Base-by-base conservation (phyloP, 1,140 invertebrate genomes). In the Heliconius hewitsoni region DNA sequence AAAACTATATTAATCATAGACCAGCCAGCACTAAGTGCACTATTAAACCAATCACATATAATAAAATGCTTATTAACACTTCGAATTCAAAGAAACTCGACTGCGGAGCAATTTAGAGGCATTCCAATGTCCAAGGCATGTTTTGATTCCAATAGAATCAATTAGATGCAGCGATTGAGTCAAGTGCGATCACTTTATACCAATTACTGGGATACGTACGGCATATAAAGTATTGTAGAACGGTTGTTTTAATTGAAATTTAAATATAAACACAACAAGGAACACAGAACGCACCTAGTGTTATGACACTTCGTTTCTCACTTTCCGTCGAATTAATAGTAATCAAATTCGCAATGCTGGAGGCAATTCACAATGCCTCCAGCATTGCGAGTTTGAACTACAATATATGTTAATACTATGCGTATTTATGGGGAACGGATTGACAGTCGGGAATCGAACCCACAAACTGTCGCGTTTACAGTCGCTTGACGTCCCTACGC, bases 151-250 rank as follows among this genome's bases (percentile, higher is more conserved):
- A 82, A 85, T 85, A 77, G 79, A 82, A 83, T 82, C 84, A 83
- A 85, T 85, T 85, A 84, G 60, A 76, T 83, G 81, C 77, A 72
- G 66, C 74, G 71, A 81, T 80, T 77, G 78, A 66, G 73, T 80
- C 74, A 81, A 81, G 77, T 83, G 84, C 81, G 70, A 83, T 83
- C 81, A 85, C 82, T 81, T 85, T 81, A 81, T 83, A 78, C 37
- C 82, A 82, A 80, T 84, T 79, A 81, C 77, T 11, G 8, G 74
- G n/a, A 71, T 42, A 76, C 73, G 71, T 78, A 77, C 55, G 66
- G 75, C 50, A 70, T 74, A 81, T 27, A 52, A 9, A 34, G 34
- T 73, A 70, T 42, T 39, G 9, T 42, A 42, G 37, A 19, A 39
- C 27, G 27, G 16, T 19, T 71, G n/a, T 23, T 71, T 30, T 34